Base-by-base conservation (phyloP, 2,113 vertebrate genomes). In the Mesembrinibis cayennensis region DNA sequence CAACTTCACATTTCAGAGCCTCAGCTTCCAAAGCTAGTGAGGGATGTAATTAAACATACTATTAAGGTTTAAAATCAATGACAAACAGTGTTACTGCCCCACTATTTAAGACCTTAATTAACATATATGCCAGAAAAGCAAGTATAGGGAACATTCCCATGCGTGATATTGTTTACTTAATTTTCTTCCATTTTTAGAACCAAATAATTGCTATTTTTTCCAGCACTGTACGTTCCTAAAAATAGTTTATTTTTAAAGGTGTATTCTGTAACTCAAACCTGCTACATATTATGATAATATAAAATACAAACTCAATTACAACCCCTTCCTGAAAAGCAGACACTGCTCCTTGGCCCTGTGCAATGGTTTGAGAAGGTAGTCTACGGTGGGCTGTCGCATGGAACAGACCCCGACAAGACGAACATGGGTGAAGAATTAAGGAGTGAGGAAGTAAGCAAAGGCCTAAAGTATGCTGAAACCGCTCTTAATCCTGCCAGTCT, bases 301-400 rank as follows among this genome's bases (percentile, higher is more conserved):
- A 49, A 87, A 93, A 70, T 49, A 74, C 0, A 0, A 70, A 53
- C 14, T 11, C 30, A 69, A 27, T 44, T 79, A 79, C 58, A 91
- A 10, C 2, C 13, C 3, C 19, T 61, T 30, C 15, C 61, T 61
- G 38, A 79, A 86, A 89, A 65, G 38, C 38, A 73, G 70, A 44
- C 11, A 65, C 40, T 49, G 17, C n/a, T 81, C 34, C 18, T 83
- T 56, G 73, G 26, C 19, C 21, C 29, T 49, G 40, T 49, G 63
- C 40, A 36, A 9, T 12, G 23, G 12, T 78, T 82, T 2, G 4
- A 56, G 38, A 15, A 61, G 27, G 44, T 4, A 70, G 40, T 45
- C 32, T 69, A 3, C 0, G 1, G 16, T 10, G 17, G 53, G 70
- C 29, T 55, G 15, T 26, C 1, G 0, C 32, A 3, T 4, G 8